Evolutionary conservation across 2,113 vertebrate genomes (phyloP), one percentile per base, ranked within the genome.

Genomic region (Cephalophus harveyi): DNA sequence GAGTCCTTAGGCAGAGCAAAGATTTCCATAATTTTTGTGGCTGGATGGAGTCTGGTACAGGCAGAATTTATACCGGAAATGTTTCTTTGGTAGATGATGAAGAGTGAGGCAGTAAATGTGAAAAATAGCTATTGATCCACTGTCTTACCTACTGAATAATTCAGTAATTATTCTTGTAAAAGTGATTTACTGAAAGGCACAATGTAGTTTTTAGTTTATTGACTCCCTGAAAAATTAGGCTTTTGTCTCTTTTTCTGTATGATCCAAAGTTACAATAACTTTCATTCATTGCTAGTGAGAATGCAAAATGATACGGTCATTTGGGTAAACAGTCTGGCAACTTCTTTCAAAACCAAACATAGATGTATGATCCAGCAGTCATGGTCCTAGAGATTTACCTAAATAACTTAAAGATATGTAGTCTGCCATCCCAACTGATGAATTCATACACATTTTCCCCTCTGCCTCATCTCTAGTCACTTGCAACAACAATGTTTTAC

Each of bases 181-280:
- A 64, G n/a, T 81, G 48, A 64, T 81, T 54, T 93, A 52, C 54
- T 64, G 64, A 50, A 81, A 54, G 19, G 28, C 9, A 11, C 27
- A 87, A 33, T 46, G 64, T 76, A 78, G 17, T 52, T 94, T 33
- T 76, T 36, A 48, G 30, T 94, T 89, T 82, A 67, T 46, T 36
- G 40, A 57, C 23, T 71, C 21, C 23, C 52, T 89, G 16, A 82
- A n/a, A 52, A 83, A 23, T 50, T 76, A 59, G 16, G 5, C 2
- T 36, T 71, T 82, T 89, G 28, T n/a, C 28, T 88, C 13, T 64
- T 81, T 92, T 71, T 28, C 40, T 19, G 21, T 85, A 99, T 98
- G 97, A 99, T 91, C 94, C 92, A 13, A 97, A 52, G 78, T 11
- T 33, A 52, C 10, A 81, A 50, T 2, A 81, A 52, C 5, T 81